Evolutionary conservation across 2,113 vertebrate genomes (phyloP), one percentile per base, ranked within the genome.

Genomic region (Australoheros scitulus): DNA sequence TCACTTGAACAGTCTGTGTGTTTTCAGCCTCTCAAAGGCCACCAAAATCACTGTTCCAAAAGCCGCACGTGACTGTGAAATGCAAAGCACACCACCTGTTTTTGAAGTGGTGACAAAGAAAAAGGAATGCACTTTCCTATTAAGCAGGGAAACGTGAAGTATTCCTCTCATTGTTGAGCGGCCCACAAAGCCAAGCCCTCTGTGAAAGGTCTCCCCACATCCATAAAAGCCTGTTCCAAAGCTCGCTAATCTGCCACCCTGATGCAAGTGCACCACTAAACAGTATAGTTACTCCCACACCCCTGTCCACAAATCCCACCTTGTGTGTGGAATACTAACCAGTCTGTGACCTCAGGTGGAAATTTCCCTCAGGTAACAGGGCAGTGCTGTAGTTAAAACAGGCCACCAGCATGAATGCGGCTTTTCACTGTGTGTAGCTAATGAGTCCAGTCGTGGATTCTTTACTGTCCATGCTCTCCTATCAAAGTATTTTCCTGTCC

Each of bases 121-220:
- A 82, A 76, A 90, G 91, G 90, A 94, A 94, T 93, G 91, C 88
- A 79, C 85, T 88, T 84, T 86, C 56, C 80, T 52, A 74, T 55
- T 70, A 81, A 82, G 65, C 50, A 83, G 81, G 83, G 60, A 80
- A 89, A 87, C 81, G 81, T 88, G 84, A 93, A 89, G 83, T 87
- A 90, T 88, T 91, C 61, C 26, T 63, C 36, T 83, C 63, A 91
- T 89, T 91, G 91, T 89, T 84, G 64, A 29, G 72, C 56, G 8
- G 32, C 78, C 80, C 75, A 70, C 79, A 77, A 83, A 83, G 76
- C 74, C 61, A 75, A 84, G 64, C 57, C 34, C 75, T 61, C 57
- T 7, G 18, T 88, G 79, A 92, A 87, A 90, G 79, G 82, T 75
- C 84, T 58, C 68, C 82, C 61, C 63, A 65, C 58, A 32, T 38